Evolutionary conservation across 1,140 invertebrate species (phyloP).

Genomic region (Idris sp.): DNA sequence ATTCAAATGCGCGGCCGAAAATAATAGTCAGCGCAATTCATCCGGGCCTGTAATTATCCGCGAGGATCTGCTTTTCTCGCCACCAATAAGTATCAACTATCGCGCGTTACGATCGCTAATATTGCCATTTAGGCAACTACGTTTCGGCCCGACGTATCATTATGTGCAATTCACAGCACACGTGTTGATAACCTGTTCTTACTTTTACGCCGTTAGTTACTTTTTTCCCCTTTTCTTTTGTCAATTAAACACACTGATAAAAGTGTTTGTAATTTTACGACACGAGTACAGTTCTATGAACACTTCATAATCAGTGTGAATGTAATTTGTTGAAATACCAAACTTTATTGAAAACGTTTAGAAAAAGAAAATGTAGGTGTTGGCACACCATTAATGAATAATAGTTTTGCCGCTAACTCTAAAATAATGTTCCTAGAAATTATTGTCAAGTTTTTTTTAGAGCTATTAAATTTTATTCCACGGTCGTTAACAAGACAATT

Average conservation of each 20-base stretch:
- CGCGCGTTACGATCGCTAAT: conserved; percentile 27
- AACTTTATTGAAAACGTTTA: conserved; percentile 1
- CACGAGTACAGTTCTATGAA: too few relatives aligned
- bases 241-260: conserved; percentile 12
- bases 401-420: too few relatives aligned
- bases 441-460: too few relatives aligned
- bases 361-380: too few relatives aligned
- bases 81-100: conserved; percentile 9
- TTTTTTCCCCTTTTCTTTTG: too few relatives aligned
- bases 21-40: conserved; percentile 26
- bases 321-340: background rate
- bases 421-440: too few relatives aligned
- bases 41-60: conserved; percentile 19
- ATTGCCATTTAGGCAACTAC: conserved; percentile 6
- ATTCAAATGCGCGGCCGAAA: conserved; percentile 36
- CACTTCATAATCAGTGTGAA: too few relatives aligned
- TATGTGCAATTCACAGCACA: conserved; percentile 17
- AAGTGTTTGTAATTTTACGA: background rate
- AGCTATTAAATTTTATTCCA: too few relatives aligned
- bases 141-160: conserved; percentile 11
- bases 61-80: background rate
- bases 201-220: background rate
- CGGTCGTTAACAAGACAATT: too few relatives aligned
- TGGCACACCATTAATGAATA: too few relatives aligned
- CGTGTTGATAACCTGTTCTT: conserved; percentile 11